Evolutionary conservation across 2,888 invertebrate genomes (phyloP), one percentile per base, ranked within the genome.

Genomic region (Apodemia hepburni): DNA sequence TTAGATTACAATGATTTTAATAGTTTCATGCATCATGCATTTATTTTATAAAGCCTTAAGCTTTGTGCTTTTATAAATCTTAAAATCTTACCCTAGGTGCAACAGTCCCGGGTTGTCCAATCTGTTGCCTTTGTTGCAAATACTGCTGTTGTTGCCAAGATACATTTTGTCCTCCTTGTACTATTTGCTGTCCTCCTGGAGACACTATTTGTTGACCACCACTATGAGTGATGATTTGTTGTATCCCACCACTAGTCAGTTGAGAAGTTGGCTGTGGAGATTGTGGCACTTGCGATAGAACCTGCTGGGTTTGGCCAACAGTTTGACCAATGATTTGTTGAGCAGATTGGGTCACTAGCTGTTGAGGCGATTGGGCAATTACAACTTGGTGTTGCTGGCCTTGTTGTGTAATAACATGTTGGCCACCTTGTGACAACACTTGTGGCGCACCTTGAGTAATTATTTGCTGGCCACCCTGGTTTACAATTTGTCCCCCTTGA

Each of bases 141-240:
- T 91, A 92, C 69, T 91, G 92, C 68, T 92, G 92, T 65, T 92
- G 92, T 66, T 90, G 91, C 90, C 90, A 90, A 0, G 88, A 81
- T 11, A 91, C 88, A 74, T 85, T 87, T 73, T 87, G 92, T 2
- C 85, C 87, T 12, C 87, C 87, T 71, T 87, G 89, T 11, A 90
- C 85, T 27, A 89, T 82, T 66, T 88, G 88, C 65, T 88, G 89
- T 0, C 87, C 88, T 0, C 88, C 87, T 0, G 91, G 90, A 0
- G 90, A 86, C 8, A 91, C 85, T 35, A 92, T 87, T 71, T 92
- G 91, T 71, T 92, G 92, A 0, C 87, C 87, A 3, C 87, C 87
- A 42, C 88, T 85, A 71, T 92, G 92, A 0, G 90, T 88, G 65
- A 92, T 92, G 33, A 91, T 90, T 74, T 92, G 92, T 70, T 92